Evolutionary conservation across 2,888 invertebrate genomes (phyloP).

Genomic region (Epinotia bilunana): DNA sequence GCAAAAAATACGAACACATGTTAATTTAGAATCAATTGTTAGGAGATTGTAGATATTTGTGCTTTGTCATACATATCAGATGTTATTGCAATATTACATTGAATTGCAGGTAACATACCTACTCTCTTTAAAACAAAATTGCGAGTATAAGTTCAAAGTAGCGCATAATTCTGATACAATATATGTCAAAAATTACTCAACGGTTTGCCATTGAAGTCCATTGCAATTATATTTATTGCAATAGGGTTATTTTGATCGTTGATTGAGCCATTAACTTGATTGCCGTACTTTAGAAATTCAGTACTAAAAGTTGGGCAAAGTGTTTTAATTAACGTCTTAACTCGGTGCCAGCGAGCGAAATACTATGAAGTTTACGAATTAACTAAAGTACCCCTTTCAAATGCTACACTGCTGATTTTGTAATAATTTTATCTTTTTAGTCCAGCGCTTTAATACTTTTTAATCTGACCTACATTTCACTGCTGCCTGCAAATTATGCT

Average conservation of each 20-base stretch:
- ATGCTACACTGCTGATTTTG: conserved; percentile 65
- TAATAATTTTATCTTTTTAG: conserved; percentile 61
- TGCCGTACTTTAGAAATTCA: conserved; percentile 81
- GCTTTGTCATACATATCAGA: too few relatives aligned
- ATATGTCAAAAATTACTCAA: conserved; percentile 50
- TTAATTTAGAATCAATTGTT: not conserved
- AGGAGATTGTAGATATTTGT: too few relatives aligned
- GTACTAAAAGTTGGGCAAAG: conserved; percentile 80
- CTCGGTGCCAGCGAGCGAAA: conserved; percentile 72
- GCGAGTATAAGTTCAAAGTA: not conserved
- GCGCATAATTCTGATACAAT: not conserved
- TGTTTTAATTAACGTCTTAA: conserved; percentile 83
- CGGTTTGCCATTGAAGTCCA: conserved; percentile 58
- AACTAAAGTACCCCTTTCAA: conserved; percentile 76
- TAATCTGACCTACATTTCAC: conserved; percentile 12
- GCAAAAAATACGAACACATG: too few relatives aligned
- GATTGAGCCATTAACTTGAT: conserved; percentile 81
- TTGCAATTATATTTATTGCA: conserved; percentile 71
- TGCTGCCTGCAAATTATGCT: not conserved
- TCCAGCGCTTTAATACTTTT: conserved; percentile 43
- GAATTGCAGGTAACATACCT: not conserved
- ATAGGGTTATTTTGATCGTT: conserved; percentile 80
- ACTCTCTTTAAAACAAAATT: not conserved
- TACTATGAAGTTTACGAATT: conserved; percentile 81
- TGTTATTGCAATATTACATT: too few relatives aligned